Base-by-base conservation (phyloP, 2,888 invertebrate species). In the Tiliacea citrago region DNA sequence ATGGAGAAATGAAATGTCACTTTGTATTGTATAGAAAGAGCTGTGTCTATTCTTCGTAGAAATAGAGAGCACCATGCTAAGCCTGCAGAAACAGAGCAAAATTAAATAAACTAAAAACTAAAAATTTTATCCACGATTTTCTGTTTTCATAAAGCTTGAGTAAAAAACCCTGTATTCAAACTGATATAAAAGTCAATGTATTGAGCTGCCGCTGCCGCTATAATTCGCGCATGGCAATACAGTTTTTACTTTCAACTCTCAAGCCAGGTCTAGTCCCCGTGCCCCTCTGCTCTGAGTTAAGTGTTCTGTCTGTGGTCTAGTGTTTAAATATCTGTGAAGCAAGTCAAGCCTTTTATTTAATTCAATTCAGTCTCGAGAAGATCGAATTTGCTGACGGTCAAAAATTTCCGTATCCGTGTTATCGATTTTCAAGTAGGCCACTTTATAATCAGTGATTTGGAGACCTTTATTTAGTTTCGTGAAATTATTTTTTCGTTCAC, bases 171-270 rank as follows among this genome's bases (percentile, higher is more conserved):
- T 8, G 7, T 75, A 42, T 47, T 58, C 61, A 67, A 67, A 53
- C 21, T 24, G 12, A 45, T 45, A 65, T 63, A 74, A 61, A 61
- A 75, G 16, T 18, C 21, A 42, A 29, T 35, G 18, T 77, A 77
- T 77, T 77, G 77, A 76, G 45, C 53, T 13, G 35, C 45, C 18
- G 16, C 42, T 16, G 5, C n/a, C n/a, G n/a, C n/a, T n/a, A n/a
- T 24, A 68, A 9, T 53, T 65, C 13, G 75, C 58, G 58, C 74
- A 65, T 75, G 60, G 60, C 75, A 75, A 75, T 65, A 62, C 58
- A 24, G 45, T 24, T 35, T 53, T 49, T 45, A n/a, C 65, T 9
- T 65, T 58, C 73, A 58, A 60, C 49, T n/a, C n/a, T n/a, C n/a
- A n/a, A n/a, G n/a, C n/a, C n/a, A n/a, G n/a, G n/a, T n/a, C n/a